phyloP scores from a whole-genome alignment of 2,113 vertebrate species.

The Tauraco erythrolophus region DNA sequence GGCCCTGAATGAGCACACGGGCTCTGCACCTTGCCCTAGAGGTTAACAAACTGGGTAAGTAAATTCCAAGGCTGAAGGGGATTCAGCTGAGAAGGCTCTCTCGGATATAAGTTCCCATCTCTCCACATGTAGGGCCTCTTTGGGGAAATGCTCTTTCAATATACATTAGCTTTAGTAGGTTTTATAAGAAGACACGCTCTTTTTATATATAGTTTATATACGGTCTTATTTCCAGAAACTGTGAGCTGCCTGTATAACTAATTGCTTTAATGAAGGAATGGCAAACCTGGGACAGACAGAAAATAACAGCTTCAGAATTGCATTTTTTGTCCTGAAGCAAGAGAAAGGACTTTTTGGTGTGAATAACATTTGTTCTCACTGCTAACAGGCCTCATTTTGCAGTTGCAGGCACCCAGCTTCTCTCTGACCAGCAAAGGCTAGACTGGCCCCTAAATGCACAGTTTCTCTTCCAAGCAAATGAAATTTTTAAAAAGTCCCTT shows the following conservation, averaged over 20 bases:
- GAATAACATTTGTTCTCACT: slow-evolving; percentile 13
- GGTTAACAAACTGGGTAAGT: slow-evolving; percentile 58
- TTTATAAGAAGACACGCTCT: neutral
- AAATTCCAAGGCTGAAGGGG: slow-evolving; percentile 51
- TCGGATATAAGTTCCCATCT: neutral
- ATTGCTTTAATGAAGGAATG: slow-evolving; percentile 47
- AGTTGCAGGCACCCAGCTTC: neutral
- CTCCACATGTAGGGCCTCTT: slow-evolving; percentile 17
- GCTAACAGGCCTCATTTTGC: neutral
- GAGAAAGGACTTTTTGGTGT: slow-evolving; percentile 5
- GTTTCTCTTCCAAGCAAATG: slow-evolving; percentile 22
- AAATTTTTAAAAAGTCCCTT: neutral
- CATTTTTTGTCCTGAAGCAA: slow-evolving; percentile 17
- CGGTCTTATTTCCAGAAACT: slow-evolving; percentile 11
- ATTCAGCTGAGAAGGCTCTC: slow-evolving; percentile 24
- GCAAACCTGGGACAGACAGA: neutral
- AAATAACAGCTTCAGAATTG: neutral
- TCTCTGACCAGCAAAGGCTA: neutral
- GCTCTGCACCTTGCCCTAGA: slow-evolving; percentile 61
- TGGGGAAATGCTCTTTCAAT: neutral
- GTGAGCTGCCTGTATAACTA: slow-evolving; percentile 13
- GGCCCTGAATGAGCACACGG: slow-evolving; percentile 54
- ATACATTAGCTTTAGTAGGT: neutral
- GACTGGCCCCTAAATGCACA: neutral
- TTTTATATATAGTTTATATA: slow-evolving; percentile 4